Evolutionary conservation across 1,140 invertebrate species (phyloP).

Genomic region (Homarus americanus): DNA sequence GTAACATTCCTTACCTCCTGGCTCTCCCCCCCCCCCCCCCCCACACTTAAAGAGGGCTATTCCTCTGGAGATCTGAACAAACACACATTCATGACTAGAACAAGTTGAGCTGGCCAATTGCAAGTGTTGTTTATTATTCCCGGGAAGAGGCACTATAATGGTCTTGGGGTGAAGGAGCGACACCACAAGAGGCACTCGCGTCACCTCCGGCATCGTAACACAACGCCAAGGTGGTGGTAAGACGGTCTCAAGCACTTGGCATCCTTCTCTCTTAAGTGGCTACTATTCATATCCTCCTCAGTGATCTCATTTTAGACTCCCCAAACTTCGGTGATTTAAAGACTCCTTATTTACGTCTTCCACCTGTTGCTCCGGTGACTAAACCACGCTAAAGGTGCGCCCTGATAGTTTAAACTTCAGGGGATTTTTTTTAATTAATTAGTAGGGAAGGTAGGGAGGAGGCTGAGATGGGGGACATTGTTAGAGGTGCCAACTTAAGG

Average conservation of each 20-base stretch:
- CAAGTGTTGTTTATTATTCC: conserved; percentile 6
- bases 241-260: neutral
- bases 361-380: neutral
- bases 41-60: neutral
- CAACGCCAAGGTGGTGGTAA: neutral
- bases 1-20: neutral
- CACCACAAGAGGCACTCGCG: neutral
- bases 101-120: neutral
- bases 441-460: neutral
- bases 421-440: neutral
- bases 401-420: neutral
- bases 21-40: neutral
- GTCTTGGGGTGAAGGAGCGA: neutral
- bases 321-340: neutral
- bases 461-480: neutral
- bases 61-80: neutral
- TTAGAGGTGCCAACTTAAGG: neutral
- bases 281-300: conserved; percentile 2
- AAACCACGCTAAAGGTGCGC: too few relatives aligned
- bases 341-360: neutral
- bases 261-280: conserved; percentile 1
- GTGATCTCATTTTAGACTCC: neutral
- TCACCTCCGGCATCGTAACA: neutral
- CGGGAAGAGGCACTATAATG: neutral
- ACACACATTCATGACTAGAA: neutral